Conservation (phyloP, 2,113 vertebrate species). For the Spea bombifrons region DNA sequence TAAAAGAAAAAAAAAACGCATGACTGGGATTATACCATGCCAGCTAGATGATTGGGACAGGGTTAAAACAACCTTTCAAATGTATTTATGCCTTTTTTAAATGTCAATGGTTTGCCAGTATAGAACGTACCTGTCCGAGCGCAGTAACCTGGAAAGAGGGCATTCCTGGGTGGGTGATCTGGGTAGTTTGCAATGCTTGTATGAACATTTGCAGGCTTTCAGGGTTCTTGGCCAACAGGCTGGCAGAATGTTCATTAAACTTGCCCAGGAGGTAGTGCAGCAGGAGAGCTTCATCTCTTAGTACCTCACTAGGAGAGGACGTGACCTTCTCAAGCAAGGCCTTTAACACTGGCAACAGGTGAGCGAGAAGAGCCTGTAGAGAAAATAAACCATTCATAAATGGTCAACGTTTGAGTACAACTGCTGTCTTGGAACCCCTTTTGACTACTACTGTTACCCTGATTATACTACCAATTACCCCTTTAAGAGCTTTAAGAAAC, state of each 20-base stretch:
- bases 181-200: constrained; percentile 67
- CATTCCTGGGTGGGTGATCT: constrained; percentile 63
- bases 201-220: constrained; percentile 79
- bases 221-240: constrained; percentile 71
- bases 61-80: too few species aligned
- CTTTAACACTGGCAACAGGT: constrained; percentile 73
- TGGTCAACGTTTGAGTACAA: neutral
- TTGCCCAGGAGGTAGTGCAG: constrained; percentile 77
- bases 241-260: constrained; percentile 76
- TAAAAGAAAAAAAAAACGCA: constrained; percentile 51
- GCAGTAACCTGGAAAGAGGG: constrained; percentile 76
- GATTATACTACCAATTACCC: neutral
- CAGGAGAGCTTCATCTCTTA: constrained; percentile 75
- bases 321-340: constrained; percentile 73
- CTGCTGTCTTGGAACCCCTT: too few species aligned
- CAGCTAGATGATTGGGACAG: neutral
- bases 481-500: neutral
- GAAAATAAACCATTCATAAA: neutral
- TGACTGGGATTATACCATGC: too few species aligned
- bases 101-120: neutral
- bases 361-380: constrained; percentile 71
- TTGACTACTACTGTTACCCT: neutral
- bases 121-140: constrained; percentile 78
- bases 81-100: too few species aligned
- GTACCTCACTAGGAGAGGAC: constrained; percentile 59